Conservation (phyloP, 2,113 vertebrate species). For the Capreolus pygargus region DNA sequence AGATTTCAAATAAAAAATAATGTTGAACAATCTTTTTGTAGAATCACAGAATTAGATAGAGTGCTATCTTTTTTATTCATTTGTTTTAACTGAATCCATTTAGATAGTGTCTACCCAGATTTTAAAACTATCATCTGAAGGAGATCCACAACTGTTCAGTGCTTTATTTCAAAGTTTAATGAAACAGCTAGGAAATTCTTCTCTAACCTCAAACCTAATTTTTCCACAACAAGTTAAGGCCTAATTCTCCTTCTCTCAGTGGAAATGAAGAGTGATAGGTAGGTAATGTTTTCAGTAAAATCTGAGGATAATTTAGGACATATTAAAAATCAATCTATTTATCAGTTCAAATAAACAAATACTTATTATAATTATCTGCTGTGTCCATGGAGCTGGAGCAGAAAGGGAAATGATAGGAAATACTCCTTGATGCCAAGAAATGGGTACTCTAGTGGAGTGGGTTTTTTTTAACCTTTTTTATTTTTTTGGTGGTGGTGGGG, state of each 20-base stretch:
- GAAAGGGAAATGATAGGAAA: background rate
- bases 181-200: constrained; percentile 12
- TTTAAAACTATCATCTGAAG: constrained; percentile 12
- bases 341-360: constrained; percentile 17
- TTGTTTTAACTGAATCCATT: background rate
- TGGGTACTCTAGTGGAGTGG: background rate
- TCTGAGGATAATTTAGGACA: background rate
- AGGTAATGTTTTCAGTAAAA: constrained; percentile 30
- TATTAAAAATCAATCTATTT: constrained; percentile 24
- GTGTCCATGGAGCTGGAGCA: background rate
- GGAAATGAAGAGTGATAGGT: background rate
- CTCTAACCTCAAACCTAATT: constrained; percentile 17
- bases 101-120: background rate
- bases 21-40: background rate
- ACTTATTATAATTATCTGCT: background rate
- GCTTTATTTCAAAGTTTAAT: background rate
- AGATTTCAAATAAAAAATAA: constrained; percentile 21
- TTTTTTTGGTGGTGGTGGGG: background rate
- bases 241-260: background rate
- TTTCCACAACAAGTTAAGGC: background rate
- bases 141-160: background rate
- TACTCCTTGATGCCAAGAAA: constrained; percentile 1
- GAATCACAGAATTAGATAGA: constrained; percentile 3
- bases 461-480: background rate
- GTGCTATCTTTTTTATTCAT: background rate